phyloP scores from a whole-genome alignment of 2,888 invertebrate genomes.

The Tetheella fluctuosa region DNA sequence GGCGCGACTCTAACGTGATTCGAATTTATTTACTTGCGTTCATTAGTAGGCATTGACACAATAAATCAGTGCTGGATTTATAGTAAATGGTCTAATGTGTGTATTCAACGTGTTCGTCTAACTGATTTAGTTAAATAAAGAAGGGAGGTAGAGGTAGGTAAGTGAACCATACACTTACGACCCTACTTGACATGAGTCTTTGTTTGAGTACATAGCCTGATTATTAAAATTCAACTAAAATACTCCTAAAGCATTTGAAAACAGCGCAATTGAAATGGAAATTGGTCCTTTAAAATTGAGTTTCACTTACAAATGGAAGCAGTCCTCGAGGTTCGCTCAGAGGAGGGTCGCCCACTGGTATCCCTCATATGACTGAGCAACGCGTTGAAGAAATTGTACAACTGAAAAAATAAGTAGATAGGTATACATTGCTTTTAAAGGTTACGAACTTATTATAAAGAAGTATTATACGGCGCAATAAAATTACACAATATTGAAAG shows the following conservation, averaged over 20 bases:
- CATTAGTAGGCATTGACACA: not conserved
- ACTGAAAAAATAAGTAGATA: conserved; percentile 81
- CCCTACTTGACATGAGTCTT: too few species aligned
- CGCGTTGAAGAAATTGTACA: conserved; percentile 97
- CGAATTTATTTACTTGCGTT: conserved; percentile 1
- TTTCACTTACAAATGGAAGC: conserved; percentile 83
- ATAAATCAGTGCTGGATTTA: not conserved
- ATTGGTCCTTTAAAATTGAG: not conserved
- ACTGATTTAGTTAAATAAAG: not conserved
- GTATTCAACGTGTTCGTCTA: not conserved
- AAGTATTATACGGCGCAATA: too few species aligned
- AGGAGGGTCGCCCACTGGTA: conserved; percentile 83
- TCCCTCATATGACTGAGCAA: conserved; percentile 93
- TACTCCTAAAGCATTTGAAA: not conserved
- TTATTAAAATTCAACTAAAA: too few species aligned
- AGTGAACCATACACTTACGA: not conserved
- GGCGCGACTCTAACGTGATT: not conserved
- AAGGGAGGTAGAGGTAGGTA: not conserved
- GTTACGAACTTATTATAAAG: not conserved
- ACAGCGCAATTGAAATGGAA: not conserved
- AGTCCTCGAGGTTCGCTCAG: conserved; percentile 86
- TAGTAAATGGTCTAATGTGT: not conserved
- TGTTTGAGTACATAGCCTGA: too few species aligned
- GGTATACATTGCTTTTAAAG: not conserved
- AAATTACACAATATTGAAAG: too few species aligned